Conservation (phyloP, 2,113 vertebrate genomes). For the Telmatochromis sp. region DNA sequence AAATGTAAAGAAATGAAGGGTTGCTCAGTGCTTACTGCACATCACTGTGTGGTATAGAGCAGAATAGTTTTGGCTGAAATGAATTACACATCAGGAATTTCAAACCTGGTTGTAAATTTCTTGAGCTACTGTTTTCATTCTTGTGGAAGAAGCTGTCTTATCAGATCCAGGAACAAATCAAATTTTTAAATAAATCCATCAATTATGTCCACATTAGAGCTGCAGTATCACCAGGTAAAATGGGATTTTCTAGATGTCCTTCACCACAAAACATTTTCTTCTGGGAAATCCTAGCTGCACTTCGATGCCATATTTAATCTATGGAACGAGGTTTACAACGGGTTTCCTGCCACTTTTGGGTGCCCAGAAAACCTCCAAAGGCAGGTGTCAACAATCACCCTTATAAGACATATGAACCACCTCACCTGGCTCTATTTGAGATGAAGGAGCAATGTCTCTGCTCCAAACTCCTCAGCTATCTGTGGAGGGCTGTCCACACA, state of each 20-base stretch:
- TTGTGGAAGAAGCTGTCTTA: not conserved
- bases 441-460: not conserved
- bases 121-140: not conserved
- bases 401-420: too few species aligned
- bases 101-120: not conserved
- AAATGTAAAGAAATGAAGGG: not conserved
- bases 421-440: not conserved
- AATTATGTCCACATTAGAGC: not conserved
- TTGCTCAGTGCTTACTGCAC: not conserved
- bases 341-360: not conserved
- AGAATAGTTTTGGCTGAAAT: not conserved
- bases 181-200: not conserved
- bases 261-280: not conserved
- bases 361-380: not conserved
- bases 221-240: rapidly evolving
- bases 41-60: not conserved
- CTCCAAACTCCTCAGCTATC: not conserved
- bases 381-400: not conserved
- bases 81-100: not conserved
- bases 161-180: not conserved
- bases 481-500: not conserved
- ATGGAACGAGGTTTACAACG: rapidly evolving
- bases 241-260: not conserved
- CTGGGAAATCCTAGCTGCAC: not conserved
- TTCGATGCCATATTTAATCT: not conserved